Conservation (phyloP, 2,113 vertebrate genomes). For the Kobus ellipsiprymnus region DNA sequence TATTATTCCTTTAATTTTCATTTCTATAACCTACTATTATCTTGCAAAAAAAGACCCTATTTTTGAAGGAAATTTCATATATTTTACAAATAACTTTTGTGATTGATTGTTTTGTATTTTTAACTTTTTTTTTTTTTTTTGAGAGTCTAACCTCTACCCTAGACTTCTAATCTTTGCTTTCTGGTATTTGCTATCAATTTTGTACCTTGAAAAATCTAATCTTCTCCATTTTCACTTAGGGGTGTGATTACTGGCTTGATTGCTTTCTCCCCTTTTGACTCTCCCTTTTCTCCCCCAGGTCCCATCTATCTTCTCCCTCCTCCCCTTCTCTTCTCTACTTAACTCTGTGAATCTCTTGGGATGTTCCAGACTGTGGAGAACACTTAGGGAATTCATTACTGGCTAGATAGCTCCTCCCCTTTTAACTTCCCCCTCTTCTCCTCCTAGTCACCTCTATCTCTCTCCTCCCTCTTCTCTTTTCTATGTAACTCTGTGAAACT, state of each 20-base stretch:
- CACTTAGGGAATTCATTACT: not conserved
- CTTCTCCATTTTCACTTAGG: not conserved
- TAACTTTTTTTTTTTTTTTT: not conserved
- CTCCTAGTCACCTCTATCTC: not conserved
- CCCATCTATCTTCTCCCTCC: not conserved
- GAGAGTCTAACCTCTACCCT: not conserved
- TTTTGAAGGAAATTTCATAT: not conserved
- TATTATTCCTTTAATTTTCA: not conserved
- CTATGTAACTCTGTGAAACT: not conserved
- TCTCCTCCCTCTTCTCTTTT: not conserved
- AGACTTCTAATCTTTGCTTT: not conserved
- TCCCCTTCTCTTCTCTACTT: not conserved
- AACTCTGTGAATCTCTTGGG: not conserved
- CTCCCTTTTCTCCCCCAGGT: not conserved
- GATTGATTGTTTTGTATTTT: not conserved
- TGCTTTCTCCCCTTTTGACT: not conserved
- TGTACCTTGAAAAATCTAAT: not conserved
- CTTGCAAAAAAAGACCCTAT: not conserved
- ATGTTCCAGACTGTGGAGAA: not conserved
- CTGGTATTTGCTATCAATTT: not conserved
- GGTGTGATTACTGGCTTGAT: not conserved
- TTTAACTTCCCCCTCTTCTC: not conserved
- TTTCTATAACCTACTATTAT: not conserved
- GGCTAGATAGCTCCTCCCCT: not conserved
- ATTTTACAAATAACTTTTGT: not conserved